phyloP scores from a whole-genome alignment of 2,888 invertebrate genomes.

The Drosophila algonquin region DNA sequence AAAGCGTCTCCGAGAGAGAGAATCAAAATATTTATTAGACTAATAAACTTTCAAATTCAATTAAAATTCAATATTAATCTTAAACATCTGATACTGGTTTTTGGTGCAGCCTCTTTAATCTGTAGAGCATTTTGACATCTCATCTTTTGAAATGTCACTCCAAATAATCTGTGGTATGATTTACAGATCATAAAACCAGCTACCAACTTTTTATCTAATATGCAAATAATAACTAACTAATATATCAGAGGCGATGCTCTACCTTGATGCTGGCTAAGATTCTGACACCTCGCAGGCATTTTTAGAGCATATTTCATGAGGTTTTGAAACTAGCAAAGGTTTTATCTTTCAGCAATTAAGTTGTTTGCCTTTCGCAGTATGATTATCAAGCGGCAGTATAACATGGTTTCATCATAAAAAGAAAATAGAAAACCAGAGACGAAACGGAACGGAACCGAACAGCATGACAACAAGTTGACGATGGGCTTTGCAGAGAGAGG shows the following conservation, averaged over 20 bases:
- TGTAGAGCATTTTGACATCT: neutral
- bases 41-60: neutral
- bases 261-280: neutral
- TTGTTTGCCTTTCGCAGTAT: neutral
- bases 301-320: conserved; percentile 19
- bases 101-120: neutral
- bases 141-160: neutral
- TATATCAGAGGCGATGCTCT: neutral
- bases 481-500: conserved; percentile 16
- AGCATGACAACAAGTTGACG: conserved; percentile 44
- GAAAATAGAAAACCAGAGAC: conserved; percentile 21
- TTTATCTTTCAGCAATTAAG: conserved; percentile 8
- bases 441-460: conserved; percentile 5
- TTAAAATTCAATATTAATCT: neutral
- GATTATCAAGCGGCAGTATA: conserved; percentile 8
- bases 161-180: neutral
- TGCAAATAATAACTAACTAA: neutral
- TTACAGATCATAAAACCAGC: neutral
- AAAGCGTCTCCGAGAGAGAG: neutral
- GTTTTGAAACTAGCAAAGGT: conserved; percentile 16
- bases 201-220: neutral
- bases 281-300: neutral
- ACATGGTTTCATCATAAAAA: neutral
- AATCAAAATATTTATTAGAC: neutral
- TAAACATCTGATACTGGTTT: neutral